A percentile compares a stretch with the other conserved stretches of the same genome.
These are phyloP conservation scores for Hippocampus guttulatus DNA, from an alignment of 2,113 vertebrate genomes.

Conservation along the genomic window DNA sequence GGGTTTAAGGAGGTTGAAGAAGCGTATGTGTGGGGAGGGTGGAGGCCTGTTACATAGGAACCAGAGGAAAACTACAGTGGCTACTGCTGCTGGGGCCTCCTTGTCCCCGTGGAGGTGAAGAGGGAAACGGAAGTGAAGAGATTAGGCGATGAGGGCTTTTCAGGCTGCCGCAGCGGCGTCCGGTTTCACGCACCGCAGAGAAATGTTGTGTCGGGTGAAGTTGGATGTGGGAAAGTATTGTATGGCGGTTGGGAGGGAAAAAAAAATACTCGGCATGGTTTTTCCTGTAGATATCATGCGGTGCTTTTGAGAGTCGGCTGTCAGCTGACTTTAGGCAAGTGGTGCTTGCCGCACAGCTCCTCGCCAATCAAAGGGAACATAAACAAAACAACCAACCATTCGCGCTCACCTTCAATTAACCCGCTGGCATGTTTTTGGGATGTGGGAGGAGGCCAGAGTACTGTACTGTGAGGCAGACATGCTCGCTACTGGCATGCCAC, in stretches of 20 bases:
- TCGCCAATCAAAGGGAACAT: too few species aligned
- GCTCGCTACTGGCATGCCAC: too few species aligned
- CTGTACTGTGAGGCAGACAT: too few species aligned
- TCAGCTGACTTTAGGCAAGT: too few species aligned
- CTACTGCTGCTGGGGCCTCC: slow-evolving; percentile 28
- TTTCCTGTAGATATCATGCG: too few species aligned
- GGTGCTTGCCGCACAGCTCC: too few species aligned
- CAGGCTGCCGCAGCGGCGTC: slow-evolving; percentile 40
- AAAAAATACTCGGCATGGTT: neutral
- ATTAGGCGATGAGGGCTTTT: slow-evolving; percentile 41
- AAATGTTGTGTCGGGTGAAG: slow-evolving; percentile 19
- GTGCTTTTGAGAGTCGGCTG: too few species aligned
- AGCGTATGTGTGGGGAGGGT: neutral
- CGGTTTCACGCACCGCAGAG: slow-evolving; percentile 44
- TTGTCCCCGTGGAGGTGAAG: slow-evolving; percentile 32
- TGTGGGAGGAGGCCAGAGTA: too few species aligned
- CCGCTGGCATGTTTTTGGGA: too few species aligned
- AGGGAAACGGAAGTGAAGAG: slow-evolving; percentile 2
- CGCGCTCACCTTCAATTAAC: too few species aligned
- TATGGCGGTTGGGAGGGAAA: slow-evolving; percentile 14
- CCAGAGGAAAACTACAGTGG: slow-evolving; percentile 31
- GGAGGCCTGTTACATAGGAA: slow-evolving; percentile 15
- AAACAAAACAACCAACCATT: too few species aligned
- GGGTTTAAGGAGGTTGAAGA: slow-evolving; percentile 32
- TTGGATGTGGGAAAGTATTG: slow-evolving; percentile 33